A percentile compares a stretch with the other conserved stretches of the same genome.
phyloP scores from a whole-genome alignment of 2,888 invertebrate species.

The Alentia gelatinosa region DNA sequence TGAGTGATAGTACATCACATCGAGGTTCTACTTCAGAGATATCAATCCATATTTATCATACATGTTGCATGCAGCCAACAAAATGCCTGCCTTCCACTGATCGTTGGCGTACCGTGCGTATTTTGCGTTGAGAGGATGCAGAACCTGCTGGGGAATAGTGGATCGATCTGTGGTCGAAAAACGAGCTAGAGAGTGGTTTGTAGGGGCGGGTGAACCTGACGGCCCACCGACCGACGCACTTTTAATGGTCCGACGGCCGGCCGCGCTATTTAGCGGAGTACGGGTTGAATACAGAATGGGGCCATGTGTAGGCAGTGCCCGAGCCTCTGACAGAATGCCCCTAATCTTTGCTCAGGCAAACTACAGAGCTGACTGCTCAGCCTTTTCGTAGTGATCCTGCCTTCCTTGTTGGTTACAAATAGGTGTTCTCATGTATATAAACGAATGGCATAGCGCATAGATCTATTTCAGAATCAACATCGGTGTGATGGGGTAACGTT shows the following conservation, averaged over 20 bases:
- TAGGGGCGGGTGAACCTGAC: not conserved
- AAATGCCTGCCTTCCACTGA: not conserved
- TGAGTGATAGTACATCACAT: too few species aligned
- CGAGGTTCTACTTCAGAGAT: too few species aligned
- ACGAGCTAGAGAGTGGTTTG: slow-evolving; percentile 31
- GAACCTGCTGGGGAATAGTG: not conserved
- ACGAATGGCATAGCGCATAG: too few species aligned
- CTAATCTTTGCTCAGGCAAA: too few species aligned
- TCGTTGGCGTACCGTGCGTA: not conserved
- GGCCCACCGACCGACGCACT: slow-evolving; percentile 16
- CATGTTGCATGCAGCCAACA: not conserved
- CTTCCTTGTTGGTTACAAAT: too few species aligned
- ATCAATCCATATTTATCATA: slow-evolving; percentile 17
- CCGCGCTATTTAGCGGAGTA: not conserved
- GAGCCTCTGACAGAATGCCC: too few species aligned
- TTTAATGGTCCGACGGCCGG: slow-evolving; percentile 23
- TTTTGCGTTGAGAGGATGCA: not conserved
- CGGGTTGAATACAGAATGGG: not conserved
- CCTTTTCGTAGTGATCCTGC: too few species aligned
- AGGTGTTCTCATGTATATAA: too few species aligned
- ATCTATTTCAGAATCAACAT: too few species aligned
- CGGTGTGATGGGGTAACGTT: too few species aligned
- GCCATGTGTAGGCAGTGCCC: not conserved
- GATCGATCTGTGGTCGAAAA: slow-evolving; percentile 7
- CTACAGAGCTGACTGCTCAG: too few species aligned